Conservation (phyloP, 2,113 vertebrate species). For the Chitala chitala region DNA sequence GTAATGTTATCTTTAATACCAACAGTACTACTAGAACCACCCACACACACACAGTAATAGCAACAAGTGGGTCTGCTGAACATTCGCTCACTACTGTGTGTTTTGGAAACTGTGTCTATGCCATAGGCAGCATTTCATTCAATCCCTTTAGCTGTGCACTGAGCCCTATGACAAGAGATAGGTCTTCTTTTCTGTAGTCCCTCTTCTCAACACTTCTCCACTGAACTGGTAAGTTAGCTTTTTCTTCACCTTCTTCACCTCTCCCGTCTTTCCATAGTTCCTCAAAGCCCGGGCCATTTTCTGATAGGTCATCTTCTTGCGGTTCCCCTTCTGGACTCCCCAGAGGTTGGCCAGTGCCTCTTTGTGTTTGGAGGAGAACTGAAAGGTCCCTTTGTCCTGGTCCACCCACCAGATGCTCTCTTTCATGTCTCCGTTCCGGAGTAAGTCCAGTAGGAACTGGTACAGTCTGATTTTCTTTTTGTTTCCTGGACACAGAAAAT, state of each 20-base stretch:
- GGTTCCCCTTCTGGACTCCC: slow-evolving; percentile 97
- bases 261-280: slow-evolving; percentile 97
- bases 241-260: slow-evolving; percentile 98
- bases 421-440: slow-evolving; percentile 93
- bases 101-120: neutral
- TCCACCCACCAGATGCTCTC: slow-evolving; percentile 99
- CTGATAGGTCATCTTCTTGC: slow-evolving; percentile 99
- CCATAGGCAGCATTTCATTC: neutral
- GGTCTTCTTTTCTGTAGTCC: slow-evolving; percentile 66
- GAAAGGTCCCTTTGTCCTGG: slow-evolving; percentile 95
- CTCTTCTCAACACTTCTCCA: slow-evolving; percentile 82
- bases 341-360: slow-evolving; percentile 90
- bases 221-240: slow-evolving; percentile 99
- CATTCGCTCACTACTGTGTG: too few species aligned
- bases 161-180: neutral
- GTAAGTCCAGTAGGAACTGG: slow-evolving; percentile 94
- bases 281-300: slow-evolving; percentile 96
- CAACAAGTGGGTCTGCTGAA: neutral
- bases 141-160: neutral
- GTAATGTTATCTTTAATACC: neutral
- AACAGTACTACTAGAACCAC: neutral
- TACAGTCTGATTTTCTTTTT: slow-evolving; percentile 98
- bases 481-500: slow-evolving; percentile 65
- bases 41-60: neutral
- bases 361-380: slow-evolving; percentile 99